These are phyloP conservation scores for Dicaeum eximium DNA, from an alignment of 2,113 vertebrate species.

Conservation along the genomic window DNA sequence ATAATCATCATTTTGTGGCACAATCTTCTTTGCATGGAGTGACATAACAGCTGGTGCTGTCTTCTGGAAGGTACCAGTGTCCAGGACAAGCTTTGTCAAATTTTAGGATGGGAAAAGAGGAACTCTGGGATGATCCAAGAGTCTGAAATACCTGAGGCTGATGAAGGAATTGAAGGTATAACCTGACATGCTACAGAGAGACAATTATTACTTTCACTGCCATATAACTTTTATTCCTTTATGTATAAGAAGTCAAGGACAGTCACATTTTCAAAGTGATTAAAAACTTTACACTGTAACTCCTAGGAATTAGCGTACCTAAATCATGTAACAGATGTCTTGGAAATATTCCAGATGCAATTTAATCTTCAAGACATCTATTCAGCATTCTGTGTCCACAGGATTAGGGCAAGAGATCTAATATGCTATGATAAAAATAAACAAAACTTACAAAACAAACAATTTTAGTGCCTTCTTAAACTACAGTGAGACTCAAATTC, in stretches of 20 bases:
- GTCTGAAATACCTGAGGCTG: neutral
- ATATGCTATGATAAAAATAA: neutral
- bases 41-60: neutral
- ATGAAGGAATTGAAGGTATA: neutral
- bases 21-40: neutral
- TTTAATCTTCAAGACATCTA: neutral
- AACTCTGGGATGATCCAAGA: neutral
- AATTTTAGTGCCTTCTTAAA: neutral
- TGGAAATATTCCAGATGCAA: neutral
- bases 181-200: neutral
- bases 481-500: neutral
- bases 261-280: neutral
- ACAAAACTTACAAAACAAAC: neutral
- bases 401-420: neutral
- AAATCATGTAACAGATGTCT: constrained; percentile 5
- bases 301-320: neutral
- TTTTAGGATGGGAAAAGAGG: neutral
- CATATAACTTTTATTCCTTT: neutral
- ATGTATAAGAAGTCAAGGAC: neutral
- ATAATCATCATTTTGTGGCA: neutral
- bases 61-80: neutral
- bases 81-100: neutral
- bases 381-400: neutral
- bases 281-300: neutral
- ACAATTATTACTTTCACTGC: neutral